These are phyloP conservation scores for Rhombomys opimus DNA, from an alignment of 2,113 vertebrate genomes.

Conservation along the genomic window DNA sequence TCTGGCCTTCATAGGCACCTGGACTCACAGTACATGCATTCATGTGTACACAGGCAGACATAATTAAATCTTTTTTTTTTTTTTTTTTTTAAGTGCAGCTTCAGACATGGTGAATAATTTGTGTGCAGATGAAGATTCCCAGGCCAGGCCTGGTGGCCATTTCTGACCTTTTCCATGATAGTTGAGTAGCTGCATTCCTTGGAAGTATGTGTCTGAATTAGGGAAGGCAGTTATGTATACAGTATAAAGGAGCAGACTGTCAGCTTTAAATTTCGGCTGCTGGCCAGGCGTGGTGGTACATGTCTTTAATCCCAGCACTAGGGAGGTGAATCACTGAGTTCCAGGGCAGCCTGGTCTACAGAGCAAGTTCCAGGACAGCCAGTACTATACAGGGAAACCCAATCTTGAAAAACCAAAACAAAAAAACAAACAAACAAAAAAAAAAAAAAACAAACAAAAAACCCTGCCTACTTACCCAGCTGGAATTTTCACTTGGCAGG, in stretches of 20 bases:
- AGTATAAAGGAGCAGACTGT: not conserved
- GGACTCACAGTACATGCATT: not conserved
- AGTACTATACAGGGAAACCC: no score
- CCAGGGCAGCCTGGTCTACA: no score
- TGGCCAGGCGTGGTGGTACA: no score
- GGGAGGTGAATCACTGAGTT: no score
- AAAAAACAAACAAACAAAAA: no score
- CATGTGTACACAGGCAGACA: not conserved
- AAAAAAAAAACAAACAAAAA: no score
- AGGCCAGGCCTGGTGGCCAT: not conserved
- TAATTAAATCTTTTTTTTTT: not conserved
- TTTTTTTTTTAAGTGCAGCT: not conserved
- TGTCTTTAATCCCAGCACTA: no score
- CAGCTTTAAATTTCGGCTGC: not conserved
- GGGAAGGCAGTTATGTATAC: not conserved
- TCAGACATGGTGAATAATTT: not conserved
- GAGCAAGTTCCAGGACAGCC: no score
- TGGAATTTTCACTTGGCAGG: constrained; percentile 9
- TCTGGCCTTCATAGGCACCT: not conserved
- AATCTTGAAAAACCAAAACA: no score
- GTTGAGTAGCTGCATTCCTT: not conserved
- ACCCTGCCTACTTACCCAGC: not conserved
- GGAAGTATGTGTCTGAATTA: not conserved
- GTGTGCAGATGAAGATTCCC: not conserved
- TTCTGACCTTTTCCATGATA: constrained; percentile 36